Percentiles rank a stretch among this genome's conserved stretches.
Conservation (phyloP, 2,888 invertebrate genomes). For the Catocala sponsa region DNA sequence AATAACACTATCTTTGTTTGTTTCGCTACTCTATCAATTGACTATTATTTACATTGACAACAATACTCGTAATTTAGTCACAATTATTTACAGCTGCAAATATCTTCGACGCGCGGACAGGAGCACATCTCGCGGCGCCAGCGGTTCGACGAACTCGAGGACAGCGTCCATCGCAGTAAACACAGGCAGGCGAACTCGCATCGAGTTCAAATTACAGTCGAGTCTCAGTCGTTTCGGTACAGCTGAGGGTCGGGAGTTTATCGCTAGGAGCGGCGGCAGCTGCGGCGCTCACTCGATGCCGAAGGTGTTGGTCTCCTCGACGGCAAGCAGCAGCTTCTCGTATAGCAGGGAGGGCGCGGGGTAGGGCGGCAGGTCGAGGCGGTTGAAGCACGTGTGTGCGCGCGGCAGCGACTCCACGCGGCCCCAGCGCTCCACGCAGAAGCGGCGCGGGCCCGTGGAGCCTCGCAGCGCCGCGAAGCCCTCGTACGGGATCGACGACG, state of each 20-base stretch:
- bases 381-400: slow-evolving; percentile 99
- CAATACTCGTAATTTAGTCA: slow-evolving; percentile 57
- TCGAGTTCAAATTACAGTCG: too few relatives aligned
- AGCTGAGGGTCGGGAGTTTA: too few relatives aligned
- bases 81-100: slow-evolving; percentile 63
- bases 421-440: slow-evolving; percentile 99
- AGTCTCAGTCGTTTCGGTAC: too few relatives aligned
- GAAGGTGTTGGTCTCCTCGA: slow-evolving; percentile 98
- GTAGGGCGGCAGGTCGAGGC: slow-evolving; percentile 98
- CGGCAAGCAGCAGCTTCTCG: slow-evolving; percentile 96
- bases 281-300: slow-evolving; percentile 93
- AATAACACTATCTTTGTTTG: slow-evolving; percentile 70
- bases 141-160: slow-evolving; percentile 8
- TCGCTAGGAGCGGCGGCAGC: too few relatives aligned
- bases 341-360: slow-evolving; percentile 96
- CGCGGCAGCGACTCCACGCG: slow-evolving; percentile 97
- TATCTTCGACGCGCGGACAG: slow-evolving; percentile 8
- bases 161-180: slow-evolving; percentile 1
- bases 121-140: slow-evolving; percentile 2
- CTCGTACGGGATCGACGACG: slow-evolving; percentile 99
- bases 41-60: slow-evolving; percentile 78
- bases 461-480: slow-evolving; percentile 98
- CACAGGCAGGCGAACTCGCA: background rate
- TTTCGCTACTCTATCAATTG: slow-evolving; percentile 71
- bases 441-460: slow-evolving; percentile 97